phyloP scores from a whole-genome alignment of 2,113 vertebrate species.

The Ammodytes dubius region DNA sequence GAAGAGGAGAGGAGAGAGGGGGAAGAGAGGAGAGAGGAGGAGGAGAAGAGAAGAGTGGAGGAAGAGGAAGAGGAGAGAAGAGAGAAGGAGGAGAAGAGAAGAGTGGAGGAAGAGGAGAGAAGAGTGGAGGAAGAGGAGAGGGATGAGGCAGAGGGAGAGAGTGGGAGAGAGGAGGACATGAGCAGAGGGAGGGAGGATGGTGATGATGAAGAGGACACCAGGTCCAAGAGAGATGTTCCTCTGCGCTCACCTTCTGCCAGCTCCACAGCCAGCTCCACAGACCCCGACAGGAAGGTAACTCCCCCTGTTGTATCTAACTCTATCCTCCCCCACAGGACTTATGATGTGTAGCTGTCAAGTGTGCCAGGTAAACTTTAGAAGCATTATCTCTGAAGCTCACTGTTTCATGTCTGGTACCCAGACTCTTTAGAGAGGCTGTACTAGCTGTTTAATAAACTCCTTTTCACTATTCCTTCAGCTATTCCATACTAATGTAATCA shows the following conservation, averaged over 20 bases:
- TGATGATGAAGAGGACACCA: slow-evolving; percentile 52
- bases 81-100: neutral
- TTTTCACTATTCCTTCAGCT: too few relatives aligned
- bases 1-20: slow-evolving; percentile 15
- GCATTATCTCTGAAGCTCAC: neutral
- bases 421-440: too few relatives aligned
- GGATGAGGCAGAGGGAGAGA: slow-evolving; percentile 1
- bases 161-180: neutral
- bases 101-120: neutral
- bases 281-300: slow-evolving; percentile 63
- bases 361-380: neutral
- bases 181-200: slow-evolving; percentile 6
- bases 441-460: too few relatives aligned
- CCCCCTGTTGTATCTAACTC: too few relatives aligned
- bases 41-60: neutral
- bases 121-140: neutral
- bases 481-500: too few relatives aligned
- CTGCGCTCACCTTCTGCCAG: slow-evolving; percentile 57
- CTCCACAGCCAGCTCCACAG: slow-evolving; percentile 65
- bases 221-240: slow-evolving; percentile 40
- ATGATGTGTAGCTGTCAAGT: neutral
- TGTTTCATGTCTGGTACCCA: neutral
- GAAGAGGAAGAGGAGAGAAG: neutral
- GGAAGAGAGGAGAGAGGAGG: slow-evolving; percentile 3
- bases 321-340: too few relatives aligned